These are phyloP conservation scores for Trissonchulus sp. DNA, from an alignment of 2,888 invertebrate genomes.

Conservation along the genomic window DNA sequence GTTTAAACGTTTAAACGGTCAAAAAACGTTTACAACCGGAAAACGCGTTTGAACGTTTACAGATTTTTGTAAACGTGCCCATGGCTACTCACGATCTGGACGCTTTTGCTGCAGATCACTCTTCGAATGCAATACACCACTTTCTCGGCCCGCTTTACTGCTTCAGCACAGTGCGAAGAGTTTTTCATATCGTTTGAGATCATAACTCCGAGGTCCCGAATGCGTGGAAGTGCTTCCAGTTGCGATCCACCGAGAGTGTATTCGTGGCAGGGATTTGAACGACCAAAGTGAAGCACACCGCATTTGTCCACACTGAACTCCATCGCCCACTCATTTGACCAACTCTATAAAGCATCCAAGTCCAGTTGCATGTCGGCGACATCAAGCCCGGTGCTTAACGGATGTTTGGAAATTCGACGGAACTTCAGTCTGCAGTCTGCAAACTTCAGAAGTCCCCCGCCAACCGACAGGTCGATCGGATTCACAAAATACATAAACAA, in stretches of 20 bases:
- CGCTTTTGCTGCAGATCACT: slow-evolving; percentile 7
- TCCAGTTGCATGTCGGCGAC: slow-evolving; percentile 1
- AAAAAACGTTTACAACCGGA: too few species aligned
- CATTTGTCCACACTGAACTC: too few species aligned
- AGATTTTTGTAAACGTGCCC: too few species aligned
- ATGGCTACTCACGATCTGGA: too few species aligned
- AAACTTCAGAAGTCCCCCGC: too few species aligned
- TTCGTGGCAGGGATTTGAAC: slow-evolving; percentile 1
- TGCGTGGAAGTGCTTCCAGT: background rate
- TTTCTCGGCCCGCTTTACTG: background rate
- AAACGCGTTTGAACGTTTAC: too few species aligned
- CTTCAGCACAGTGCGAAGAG: slow-evolving; percentile 5
- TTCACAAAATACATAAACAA: too few species aligned
- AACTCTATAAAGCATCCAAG: slow-evolving; percentile 3
- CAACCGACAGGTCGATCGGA: too few species aligned
- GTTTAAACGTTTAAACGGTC: too few species aligned
- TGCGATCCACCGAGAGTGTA: background rate
- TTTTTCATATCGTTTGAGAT: background rate
- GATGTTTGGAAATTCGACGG: slow-evolving; percentile 1
- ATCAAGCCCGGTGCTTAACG: background rate
- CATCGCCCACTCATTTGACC: background rate
- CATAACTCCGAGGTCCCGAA: slow-evolving; percentile 3
- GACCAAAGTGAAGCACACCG: background rate
- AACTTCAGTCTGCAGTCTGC: background rate
- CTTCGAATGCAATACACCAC: slow-evolving; percentile 6